Evolutionary conservation across 2,797 vertebrate species (phyloP).

Genomic region (Cynopterus sphinx): DNA sequence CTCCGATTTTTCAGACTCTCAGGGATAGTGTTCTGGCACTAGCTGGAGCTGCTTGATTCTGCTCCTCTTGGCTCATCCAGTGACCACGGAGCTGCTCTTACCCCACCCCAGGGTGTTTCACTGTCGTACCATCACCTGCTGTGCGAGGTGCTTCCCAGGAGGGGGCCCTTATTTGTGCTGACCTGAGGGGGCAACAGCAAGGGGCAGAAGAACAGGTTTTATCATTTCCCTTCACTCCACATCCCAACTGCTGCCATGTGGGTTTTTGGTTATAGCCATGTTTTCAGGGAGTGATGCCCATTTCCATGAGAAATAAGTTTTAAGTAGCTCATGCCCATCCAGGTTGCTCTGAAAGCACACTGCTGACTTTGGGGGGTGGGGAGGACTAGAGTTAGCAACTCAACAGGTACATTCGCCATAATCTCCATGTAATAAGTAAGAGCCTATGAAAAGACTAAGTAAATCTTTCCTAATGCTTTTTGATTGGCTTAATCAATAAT

Average conservation of each 20-base stretch:
- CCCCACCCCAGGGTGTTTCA: background rate
- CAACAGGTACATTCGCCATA: conserved; percentile 71
- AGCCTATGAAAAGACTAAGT: conserved; percentile 82
- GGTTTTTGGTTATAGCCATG: background rate
- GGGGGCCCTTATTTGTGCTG: background rate
- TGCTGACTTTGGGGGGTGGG: background rate
- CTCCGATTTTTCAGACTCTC: background rate
- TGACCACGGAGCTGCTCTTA: background rate
- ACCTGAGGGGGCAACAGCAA: background rate
- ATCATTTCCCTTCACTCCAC: background rate
- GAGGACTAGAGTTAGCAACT: conserved; percentile 28
- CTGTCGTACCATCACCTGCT: background rate
- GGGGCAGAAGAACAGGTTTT: background rate
- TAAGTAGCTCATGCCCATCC: background rate
- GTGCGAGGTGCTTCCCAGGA: background rate
- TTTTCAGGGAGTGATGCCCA: background rate
- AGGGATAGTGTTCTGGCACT: background rate
- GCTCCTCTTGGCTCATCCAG: background rate
- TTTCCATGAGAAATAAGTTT: conserved; percentile 5
- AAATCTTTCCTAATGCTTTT: conserved; percentile 88
- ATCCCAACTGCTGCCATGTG: background rate
- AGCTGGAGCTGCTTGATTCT: background rate
- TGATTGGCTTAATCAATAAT: conserved; percentile 93
- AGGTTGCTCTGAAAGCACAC: background rate
- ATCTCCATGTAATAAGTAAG: conserved; percentile 82